Base-by-base conservation (phyloP, 2,888 invertebrate genomes). In the Patella caerulea region DNA sequence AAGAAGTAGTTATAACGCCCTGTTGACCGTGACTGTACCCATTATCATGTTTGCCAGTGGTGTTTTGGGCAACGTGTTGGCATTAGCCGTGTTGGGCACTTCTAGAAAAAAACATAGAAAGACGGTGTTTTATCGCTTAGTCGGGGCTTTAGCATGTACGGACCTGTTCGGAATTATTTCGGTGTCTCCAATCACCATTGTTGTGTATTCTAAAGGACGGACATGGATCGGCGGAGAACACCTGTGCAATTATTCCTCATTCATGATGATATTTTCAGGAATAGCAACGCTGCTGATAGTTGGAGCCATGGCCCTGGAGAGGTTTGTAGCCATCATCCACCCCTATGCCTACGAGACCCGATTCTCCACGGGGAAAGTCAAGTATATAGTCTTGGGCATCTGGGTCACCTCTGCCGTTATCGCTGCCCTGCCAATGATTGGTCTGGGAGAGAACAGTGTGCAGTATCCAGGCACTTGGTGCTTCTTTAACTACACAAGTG, bases 381-480 rank as follows among this genome's bases (percentile, higher is more conserved):
- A 81, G 73, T 83, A 79, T 54, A 79, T 84, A 45, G 79, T 90
- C 29, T 54, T 84, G 11, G 73, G 78, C 9, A 73, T 87, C 24
- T 89, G 89, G 88, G 74, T 84, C 4, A 81, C 85, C 52, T 84
- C 87, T 7, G 74, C 85, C n/a, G n/a, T 85, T 2, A 84, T 90
- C 76, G 88, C 89, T 7, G 82, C 85, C 34, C 81, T 90, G 34
- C 91, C 91, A 5, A 79, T 91, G 34, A 82, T 90, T 17, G 91
- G 90, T 2, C 83, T 91, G n/a, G 91, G 91, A 4, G 86, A 86
- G 73, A 90, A 89, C 77, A 88, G 88, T 17, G 82, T 83, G 3
- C 91, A 92, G 78, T 91, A 86, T 81, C 91, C 92, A 0, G 86
- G 88, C 4, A 89, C 90, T 7, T 92, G 91, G 92, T 92, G 91